These are phyloP conservation scores for Merluccius polli DNA, from an alignment of 2,797 vertebrate genomes.

Conservation along the genomic window DNA sequence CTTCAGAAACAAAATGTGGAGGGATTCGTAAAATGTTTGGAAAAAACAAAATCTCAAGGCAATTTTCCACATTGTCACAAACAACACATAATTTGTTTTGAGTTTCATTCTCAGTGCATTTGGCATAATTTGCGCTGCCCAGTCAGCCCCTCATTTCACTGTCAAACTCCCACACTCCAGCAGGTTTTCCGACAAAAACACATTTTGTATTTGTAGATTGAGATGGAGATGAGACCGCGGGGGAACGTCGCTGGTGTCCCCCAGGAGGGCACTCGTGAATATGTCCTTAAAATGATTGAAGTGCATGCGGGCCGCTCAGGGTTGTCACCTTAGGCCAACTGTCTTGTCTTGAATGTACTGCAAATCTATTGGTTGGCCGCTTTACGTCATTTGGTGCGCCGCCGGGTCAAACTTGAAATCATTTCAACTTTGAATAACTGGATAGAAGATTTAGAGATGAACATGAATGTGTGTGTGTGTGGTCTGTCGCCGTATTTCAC, in stretches of 20 bases:
- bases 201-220: neutral
- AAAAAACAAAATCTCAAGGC: neutral
- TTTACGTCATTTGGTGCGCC: too few species aligned
- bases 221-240: neutral
- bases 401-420: too few species aligned
- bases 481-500: neutral
- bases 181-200: neutral
- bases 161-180: neutral
- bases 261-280: neutral
- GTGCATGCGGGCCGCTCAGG: neutral
- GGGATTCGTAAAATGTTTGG: neutral
- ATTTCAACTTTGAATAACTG: constrained; percentile 7
- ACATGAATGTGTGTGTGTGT: neutral
- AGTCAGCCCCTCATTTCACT: neutral
- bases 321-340: too few species aligned
- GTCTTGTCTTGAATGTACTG: too few species aligned
- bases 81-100: neutral
- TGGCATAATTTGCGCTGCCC: neutral
- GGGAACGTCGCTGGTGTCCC: neutral
- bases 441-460: constrained; percentile 2
- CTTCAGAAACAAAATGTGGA: neutral
- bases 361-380: too few species aligned
- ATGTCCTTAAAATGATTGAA: neutral
- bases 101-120: neutral
- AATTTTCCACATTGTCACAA: neutral